Conservation (phyloP, 2,113 vertebrate species). For the Ctenomys sociabilis region DNA sequence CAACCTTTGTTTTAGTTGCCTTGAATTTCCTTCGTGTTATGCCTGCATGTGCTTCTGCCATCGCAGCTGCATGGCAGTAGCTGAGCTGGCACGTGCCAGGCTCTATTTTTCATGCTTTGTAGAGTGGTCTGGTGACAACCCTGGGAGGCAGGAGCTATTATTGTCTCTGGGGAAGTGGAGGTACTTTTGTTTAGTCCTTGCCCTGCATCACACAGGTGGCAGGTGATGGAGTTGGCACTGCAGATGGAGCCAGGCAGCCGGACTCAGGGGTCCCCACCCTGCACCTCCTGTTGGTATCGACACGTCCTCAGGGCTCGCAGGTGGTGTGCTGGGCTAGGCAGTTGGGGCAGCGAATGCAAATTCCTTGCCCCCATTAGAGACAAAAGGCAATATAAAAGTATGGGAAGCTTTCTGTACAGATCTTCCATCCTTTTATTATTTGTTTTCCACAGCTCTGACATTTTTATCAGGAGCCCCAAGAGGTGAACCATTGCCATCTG, state of each 20-base stretch:
- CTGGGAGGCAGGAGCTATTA: background rate
- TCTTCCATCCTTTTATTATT: background rate
- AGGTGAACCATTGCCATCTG: background rate
- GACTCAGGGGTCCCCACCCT: background rate
- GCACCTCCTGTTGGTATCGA: accelerated
- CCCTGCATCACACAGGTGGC: background rate
- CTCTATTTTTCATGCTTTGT: background rate
- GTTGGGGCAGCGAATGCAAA: background rate
- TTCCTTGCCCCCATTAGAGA: background rate
- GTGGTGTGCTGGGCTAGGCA: background rate
- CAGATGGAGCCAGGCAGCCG: no score
- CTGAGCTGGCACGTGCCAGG: accelerated
- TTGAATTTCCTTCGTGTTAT: background rate
- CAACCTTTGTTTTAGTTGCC: background rate
- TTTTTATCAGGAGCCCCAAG: background rate
- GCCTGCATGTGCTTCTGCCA: accelerated
- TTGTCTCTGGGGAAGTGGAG: background rate
- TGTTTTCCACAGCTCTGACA: background rate
- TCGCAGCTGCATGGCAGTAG: background rate
- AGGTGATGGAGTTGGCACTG: background rate
- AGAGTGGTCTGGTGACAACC: background rate
- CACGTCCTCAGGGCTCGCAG: background rate
- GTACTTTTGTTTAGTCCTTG: background rate
- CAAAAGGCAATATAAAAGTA: background rate
- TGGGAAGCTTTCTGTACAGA: background rate